Evolutionary conservation across 2,888 invertebrate species (phyloP).

Genomic region (Griposia aprilina): DNA sequence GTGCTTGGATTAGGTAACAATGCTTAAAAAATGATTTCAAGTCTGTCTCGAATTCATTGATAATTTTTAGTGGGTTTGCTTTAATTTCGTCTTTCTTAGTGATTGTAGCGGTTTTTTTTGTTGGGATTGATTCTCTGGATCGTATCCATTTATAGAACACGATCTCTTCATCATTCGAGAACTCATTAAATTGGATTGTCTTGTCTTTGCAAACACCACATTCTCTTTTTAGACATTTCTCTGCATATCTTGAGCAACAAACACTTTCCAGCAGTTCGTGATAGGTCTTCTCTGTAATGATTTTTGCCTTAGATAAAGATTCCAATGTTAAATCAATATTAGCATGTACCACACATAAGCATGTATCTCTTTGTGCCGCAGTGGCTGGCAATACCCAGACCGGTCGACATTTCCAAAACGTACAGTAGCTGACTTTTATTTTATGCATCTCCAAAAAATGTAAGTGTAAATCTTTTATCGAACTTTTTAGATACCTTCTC

Average conservation of each 20-base stretch:
- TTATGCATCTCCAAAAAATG: no score
- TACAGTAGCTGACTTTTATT: no score
- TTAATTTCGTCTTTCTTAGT: background rate
- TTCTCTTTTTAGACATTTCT: constrained; percentile 1
- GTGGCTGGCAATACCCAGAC: no score
- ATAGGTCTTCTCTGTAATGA: background rate
- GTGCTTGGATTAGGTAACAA: background rate
- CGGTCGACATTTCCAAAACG: no score
- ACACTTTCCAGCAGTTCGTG: background rate
- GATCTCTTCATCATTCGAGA: background rate
- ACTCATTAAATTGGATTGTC: background rate
- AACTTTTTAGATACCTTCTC: no score
- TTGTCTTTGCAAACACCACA: background rate
- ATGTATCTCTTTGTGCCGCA: no score
- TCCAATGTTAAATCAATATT: no score
- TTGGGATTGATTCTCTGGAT: constrained; percentile 2
- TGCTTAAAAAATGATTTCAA: constrained; percentile 1
- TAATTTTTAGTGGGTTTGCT: constrained; percentile 1
- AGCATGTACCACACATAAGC: no score
- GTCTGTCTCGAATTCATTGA: background rate
- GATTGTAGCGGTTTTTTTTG: background rate
- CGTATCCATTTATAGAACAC: constrained; percentile 1
- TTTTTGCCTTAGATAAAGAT: no score
- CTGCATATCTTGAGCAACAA: background rate
- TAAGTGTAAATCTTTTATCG: no score